Base-by-base conservation (phyloP, 2,797 vertebrate species). In the Nasua narica region DNA sequence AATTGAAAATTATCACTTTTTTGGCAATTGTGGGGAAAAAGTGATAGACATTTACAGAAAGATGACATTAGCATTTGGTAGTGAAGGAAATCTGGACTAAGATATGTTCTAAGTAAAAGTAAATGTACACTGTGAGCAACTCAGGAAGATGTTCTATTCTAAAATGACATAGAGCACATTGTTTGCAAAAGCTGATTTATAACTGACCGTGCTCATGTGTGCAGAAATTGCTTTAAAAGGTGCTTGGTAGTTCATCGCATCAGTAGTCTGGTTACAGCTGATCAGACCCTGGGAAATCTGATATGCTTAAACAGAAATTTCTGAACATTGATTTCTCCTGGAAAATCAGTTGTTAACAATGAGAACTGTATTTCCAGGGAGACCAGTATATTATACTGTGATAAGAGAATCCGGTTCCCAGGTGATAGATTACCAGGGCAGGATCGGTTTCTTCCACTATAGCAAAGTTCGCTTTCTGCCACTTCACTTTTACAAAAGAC, bases 21-120 rank as follows among this genome's bases (percentile, higher is more conserved):
- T 37, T 56, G 23, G 37, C 90, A 65, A 56, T 87, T 87, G 11
- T 90, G 37, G 27, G 92, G 40, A 90, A 90, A 76, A 88, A 62
- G 23, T 94, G 50, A 29, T 23, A 83, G 48, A 21, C 21, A 67
- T 81, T 93, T 94, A 87, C 10, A 92, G 89, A 89, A 95, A 81
- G 84, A 43, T 79, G 74, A n/a, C 87, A 69, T 56, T 40, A 52
- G n/a, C 60, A 77, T 93, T 94, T 90, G 40, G 18, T 25, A 52
- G 32, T 83, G 29, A 83, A 76, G 35, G 52, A 92, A 94, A 67
- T 78, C 72, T n/a, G 50, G 76, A 48, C 21, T 87, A 60, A 85
- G 65, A 77, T 92, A 67, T 90, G 21, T 91, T 91, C 54, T 32
- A 78, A 81, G 35, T 89, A 82, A 81, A 96, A 77, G 46, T 7